A percentile compares a stretch with the other conserved stretches of the same genome.
Conservation (phyloP, 1,140 invertebrate genomes). For the Trachymyrmex cornetzi region DNA sequence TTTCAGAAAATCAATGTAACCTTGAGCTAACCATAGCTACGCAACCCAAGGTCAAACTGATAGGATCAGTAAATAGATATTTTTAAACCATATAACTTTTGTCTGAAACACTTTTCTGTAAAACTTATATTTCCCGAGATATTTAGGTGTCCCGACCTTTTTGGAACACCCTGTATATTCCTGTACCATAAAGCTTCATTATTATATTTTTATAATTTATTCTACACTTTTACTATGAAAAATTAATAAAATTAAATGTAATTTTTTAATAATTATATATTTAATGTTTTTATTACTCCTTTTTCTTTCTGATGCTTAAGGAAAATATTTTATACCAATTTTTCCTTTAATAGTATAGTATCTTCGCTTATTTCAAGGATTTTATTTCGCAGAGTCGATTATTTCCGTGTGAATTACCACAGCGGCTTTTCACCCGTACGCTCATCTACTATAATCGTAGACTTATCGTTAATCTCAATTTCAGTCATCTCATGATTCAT, state of each 20-base stretch:
- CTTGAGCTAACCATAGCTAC: no score
- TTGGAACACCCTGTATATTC: no score
- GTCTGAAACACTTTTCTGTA: no score
- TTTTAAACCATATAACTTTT: no score
- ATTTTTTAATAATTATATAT: slow-evolving; percentile 14
- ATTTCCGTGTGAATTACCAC: background rate
- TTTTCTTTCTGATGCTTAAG: background rate
- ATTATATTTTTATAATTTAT: no score
- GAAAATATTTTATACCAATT: background rate
- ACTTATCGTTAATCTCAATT: slow-evolving; percentile 65
- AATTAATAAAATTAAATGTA: background rate
- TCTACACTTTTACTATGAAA: background rate
- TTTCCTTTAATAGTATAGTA: background rate
- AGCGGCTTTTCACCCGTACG: background rate
- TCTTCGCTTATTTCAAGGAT: background rate
- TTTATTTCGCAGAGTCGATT: background rate
- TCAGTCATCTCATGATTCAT: slow-evolving; percentile 47
- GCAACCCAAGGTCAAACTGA: no score
- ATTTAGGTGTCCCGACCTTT: no score
- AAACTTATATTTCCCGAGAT: no score
- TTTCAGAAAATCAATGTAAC: no score
- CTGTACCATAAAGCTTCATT: no score
- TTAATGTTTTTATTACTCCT: background rate
- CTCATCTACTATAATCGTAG: slow-evolving; percentile 7
- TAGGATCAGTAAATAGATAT: no score